Base-by-base conservation (phyloP, 2,888 invertebrate species). In the Heterodera filipjevi region DNA sequence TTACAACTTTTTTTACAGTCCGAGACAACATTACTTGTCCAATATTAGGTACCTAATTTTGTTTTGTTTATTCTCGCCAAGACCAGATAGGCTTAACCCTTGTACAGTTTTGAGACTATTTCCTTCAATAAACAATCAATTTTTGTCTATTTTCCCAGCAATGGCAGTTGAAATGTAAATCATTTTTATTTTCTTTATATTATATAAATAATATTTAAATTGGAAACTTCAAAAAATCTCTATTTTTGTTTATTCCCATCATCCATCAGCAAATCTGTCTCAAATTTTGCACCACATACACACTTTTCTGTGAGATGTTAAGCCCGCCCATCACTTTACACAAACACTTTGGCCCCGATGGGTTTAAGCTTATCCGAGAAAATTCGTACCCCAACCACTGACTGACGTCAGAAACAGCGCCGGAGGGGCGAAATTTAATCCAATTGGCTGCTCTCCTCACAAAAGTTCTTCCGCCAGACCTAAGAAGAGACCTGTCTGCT, bases 361-460 rank as follows among this genome's bases (percentile, higher is more conserved):
- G 59, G 59, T 59, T 59, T 59, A 59, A 59, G 59, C 59, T 39
- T 39, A 10, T 59, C 59, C 27, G 27, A 59, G 27, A 27, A 59
- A 59, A 53, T n/a, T 59, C 27, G n/a, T 59, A 27, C 59, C 59
- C 1, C 59, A n/a, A 8, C 10, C 59, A 8, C 22, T 8, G 59
- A 59, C n/a, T 59, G 59, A 59, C 59, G 59, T 59, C 59, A 59
- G 49, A 14, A 59, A 59, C n/a, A 59, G 59, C 59, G n/a, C n/a
- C 59, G 27, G 59, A 27, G 59, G 59, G 59, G n/a, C 19, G 59
- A 59, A 59, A 59, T 59, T 59, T 59, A 59, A 59, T 59, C 59
- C 59, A 59, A 59, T 59, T 59, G 59, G 59, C 12, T 3, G 19
- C 59, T 6, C 12, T 3, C 3, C 59, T 6, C 59, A 59, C 59